Base-by-base conservation (phyloP, 1,140 invertebrate species). In the Pseudomyrmex flavicornis region DNA sequence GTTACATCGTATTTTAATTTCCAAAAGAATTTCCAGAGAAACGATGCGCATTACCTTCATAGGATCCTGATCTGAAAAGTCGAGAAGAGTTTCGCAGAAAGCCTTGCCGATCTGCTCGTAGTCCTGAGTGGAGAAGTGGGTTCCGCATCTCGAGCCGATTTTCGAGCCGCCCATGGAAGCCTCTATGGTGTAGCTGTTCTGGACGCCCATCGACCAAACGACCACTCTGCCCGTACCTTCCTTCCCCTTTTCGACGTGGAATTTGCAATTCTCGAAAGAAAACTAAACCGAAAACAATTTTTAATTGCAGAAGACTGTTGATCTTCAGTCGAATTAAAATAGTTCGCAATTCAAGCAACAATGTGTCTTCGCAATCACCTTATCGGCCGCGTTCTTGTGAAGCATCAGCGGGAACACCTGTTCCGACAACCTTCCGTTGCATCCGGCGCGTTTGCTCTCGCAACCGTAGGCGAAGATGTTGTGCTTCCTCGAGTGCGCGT, bases 381-480 rank as follows among this genome's bases (percentile, higher is more conserved):
- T 98, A 93, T 98, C 98, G 17, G 98, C 97, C 70, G 97, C 96
- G 94, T 98, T 98, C 95, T 98, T 98, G 91, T 98, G 97, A 62
- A 99, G 93, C 97, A 99, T 98, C 59, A 98, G 93, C 2, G 98
- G 98, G 94, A 98, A 99, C 46, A 99, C 96, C 95, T 98, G 97
- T 93, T 99, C 98, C 52, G 97, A 96, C 20, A 98, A 94, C 91
- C 95, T 96, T 90, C 96, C 97, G n/a, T 97, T 97, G 56, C 96
- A 95, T 88, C 96, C 96, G 9, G 89, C 84, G 88, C 97, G 95
- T 90, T 97, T 96, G 93, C 97, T 98, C 95, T 99, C 98, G 95
- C 98, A 99, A 86, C 99, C 98, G 93, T 99, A 99, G 87, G 99
- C 97, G 92, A 99, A 99, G 89, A 99, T 96, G 93, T 99, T 99